Percentiles rank a stretch among this genome's conserved stretches.
phyloP scores from a whole-genome alignment of 1,140 invertebrate genomes.

The Drosophila rufa region DNA sequence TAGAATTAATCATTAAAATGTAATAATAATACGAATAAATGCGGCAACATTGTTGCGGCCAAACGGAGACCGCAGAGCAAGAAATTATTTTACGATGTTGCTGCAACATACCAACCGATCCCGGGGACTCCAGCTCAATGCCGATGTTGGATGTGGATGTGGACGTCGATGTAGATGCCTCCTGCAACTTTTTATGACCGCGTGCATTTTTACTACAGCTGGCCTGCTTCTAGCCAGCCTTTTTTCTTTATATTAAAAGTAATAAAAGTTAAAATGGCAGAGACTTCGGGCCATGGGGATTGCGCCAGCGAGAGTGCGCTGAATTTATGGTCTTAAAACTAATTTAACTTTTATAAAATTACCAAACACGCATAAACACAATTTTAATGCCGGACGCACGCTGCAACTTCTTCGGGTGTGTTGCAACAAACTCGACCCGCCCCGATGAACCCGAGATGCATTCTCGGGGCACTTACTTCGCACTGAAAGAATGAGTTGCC shows the following conservation, averaged over 20 bases:
- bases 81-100: constrained; percentile 76
- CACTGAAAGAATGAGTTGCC: not conserved
- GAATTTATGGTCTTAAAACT: constrained; percentile 83
- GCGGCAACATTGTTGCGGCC: constrained; percentile 75
- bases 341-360: constrained; percentile 84
- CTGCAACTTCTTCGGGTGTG: constrained; percentile 54
- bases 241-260: constrained; percentile 80
- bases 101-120: constrained; percentile 24
- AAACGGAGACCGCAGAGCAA: constrained; percentile 50
- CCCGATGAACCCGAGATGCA: constrained; percentile 40
- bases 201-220: constrained; percentile 81
- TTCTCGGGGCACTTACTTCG: constrained; percentile 27
- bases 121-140: constrained; percentile 8
- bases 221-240: constrained; percentile 54
- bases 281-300: constrained; percentile 7
- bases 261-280: constrained; percentile 81
- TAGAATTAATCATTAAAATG: constrained; percentile 85
- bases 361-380: constrained; percentile 83
- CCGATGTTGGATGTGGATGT: not conserved
- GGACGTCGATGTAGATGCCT: constrained; percentile 51
- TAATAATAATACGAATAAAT: constrained; percentile 84
- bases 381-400: constrained; percentile 81
- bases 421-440: constrained; percentile 54
- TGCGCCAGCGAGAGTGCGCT: constrained; percentile 36
- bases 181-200: constrained; percentile 78